Base-by-base conservation (phyloP, 2,797 vertebrate species). In the Falco rusticolus region DNA sequence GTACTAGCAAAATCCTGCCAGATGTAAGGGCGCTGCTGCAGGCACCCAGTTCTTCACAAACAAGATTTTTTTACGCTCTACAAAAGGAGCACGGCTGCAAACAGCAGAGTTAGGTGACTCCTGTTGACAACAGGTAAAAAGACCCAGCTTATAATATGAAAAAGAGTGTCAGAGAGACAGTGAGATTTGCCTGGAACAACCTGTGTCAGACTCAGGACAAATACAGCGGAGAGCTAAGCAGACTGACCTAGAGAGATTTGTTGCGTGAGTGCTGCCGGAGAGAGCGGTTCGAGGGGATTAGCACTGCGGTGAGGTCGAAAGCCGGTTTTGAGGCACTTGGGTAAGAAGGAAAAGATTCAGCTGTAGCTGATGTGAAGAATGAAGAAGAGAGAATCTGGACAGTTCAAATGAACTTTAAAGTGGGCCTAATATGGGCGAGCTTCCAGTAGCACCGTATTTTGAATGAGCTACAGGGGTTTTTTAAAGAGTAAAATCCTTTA, bases 191-290 rank as follows among this genome's bases (percentile, higher is more conserved):
- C 64, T 76, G 43, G 48, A 87, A 87, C 59, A 66, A 87, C 53
- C 68, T 61, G n/a, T 84, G 64, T 48, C 51, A 59, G 53, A 57
- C 33, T 84, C 50, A 11, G 54, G 63, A 90, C 1, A 3, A 87
- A 90, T 76, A 79, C 2, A 84, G 60, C 2, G n/a, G 60, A 84
- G 33, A 87, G 59, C 64, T 89, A 85, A 95, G 64, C 56, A 94
- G 70, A 80, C 66, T 84, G 71, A 87, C 69, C 74, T 78, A n/a
- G 79, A 95, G 59, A 79, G 72, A 69, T 84, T 60, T 92, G 54
- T 43, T 24, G 56, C 34, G 24, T 29, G 31, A 82, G 25, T 41
- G 54, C 63, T 82, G 56, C 64, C 45, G 70, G 54, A 86, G 37
- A 79, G 50, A 88, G 78, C 9, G 37, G 54, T 34, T 43, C 50